Evolutionary conservation across 2,113 vertebrate genomes (phyloP), one percentile per base, ranked within the genome.

Genomic region (Morone chrysops): DNA sequence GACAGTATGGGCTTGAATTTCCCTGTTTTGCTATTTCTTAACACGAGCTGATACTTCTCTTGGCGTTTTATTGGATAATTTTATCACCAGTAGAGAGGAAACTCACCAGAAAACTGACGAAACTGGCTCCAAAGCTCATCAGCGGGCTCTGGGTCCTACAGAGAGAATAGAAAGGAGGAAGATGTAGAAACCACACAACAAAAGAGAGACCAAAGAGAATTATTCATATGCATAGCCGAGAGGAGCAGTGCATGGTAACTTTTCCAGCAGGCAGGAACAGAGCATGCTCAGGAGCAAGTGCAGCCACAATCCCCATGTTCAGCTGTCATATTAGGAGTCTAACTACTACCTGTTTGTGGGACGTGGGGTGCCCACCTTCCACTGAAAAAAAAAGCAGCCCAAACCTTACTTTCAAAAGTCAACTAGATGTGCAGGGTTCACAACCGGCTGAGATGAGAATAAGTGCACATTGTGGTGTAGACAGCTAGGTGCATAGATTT

Each of bases 41-140:
- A 41, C 31, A 45, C 9, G 4, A 36, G 7, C 36, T 48, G 22
- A 4, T 12, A 2, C 43, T 51, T 69, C 53, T 13, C 53, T 31
- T 22, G 16, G n/a, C 25, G 18, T 48, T 13, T 25, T 4, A 12
- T 56, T 70, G 48, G 22, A 61, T 57, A 43, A 11, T 41, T 61
- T 65, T 6, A 41, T 48, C 12, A 62, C 4, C 41, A 62, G 38
- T 17, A 48, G 51, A 70, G 18, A 78, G 51, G 70, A 61, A 76
- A 97, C 98, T 97, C 91, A 99, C 98, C 97, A 99, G 94, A 90
- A 99, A 99, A 85, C 98, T 99, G 90, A 99, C 98, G 56, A 99
- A 99, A 90, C 98, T 99, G 86, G 98, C 98, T 80, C 98, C 98
- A 78, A 99, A 99, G 92, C 98, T 99, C 98, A 99, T 99, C 89